phyloP scores from a whole-genome alignment of 2,113 vertebrate genomes.

The Burhinus oedicnemus region DNA sequence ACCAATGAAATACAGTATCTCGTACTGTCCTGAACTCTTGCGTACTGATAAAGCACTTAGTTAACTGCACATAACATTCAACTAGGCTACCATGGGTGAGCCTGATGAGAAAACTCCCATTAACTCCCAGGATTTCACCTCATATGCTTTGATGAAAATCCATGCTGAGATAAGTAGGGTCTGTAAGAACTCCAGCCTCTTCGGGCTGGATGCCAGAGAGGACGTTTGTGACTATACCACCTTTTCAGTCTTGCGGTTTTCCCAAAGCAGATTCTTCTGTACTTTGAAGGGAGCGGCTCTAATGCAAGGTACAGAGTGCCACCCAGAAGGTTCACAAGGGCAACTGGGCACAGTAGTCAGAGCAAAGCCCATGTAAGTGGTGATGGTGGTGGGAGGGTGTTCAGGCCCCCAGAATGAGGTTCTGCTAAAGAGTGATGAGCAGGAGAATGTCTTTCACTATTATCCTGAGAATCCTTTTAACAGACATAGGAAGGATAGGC shows the following conservation, averaged over 20 bases:
- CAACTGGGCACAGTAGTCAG: not conserved
- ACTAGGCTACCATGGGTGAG: not conserved
- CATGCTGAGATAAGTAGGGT: not conserved
- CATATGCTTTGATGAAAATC: not conserved
- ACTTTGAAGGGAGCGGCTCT: not conserved
- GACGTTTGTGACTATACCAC: rapidly evolving
- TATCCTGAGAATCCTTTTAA: not conserved
- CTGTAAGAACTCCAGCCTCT: not conserved
- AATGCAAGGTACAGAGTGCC: not conserved
- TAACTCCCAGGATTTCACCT: not conserved
- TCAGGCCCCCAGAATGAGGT: not conserved
- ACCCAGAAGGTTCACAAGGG: not conserved
- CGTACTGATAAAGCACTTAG: not conserved
- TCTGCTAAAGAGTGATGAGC: not conserved
- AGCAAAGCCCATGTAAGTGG: rapidly evolving
- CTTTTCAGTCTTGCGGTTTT: not conserved
- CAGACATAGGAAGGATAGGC: not conserved
- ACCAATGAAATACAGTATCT: not conserved
- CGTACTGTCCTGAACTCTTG: not conserved
- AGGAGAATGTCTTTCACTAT: not conserved
- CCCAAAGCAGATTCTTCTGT: not conserved
- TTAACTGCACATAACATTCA: not conserved
- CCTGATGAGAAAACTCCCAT: not conserved
- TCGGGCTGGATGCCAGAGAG: not conserved
- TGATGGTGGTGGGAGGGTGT: not conserved